Evolutionary conservation across 2,888 invertebrate species (phyloP).

Genomic region (Hirtodrosophila cameraria): DNA sequence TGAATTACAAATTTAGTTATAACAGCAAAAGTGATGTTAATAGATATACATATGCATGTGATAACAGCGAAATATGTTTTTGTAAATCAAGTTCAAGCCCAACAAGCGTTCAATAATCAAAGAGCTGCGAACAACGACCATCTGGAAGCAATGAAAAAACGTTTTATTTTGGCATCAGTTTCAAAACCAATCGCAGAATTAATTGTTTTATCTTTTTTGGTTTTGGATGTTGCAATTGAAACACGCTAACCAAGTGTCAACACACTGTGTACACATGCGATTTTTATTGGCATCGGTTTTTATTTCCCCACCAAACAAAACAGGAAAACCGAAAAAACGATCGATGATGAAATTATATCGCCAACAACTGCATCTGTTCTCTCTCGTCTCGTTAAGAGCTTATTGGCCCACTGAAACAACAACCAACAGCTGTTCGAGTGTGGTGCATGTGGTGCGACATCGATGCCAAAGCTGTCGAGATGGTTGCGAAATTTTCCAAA

Average conservation of each 20-base stretch:
- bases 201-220: too few relatives aligned
- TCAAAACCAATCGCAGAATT: slow-evolving; percentile 25
- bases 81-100: slow-evolving; percentile 39
- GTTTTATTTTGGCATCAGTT: slow-evolving; percentile 1
- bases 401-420: slow-evolving; percentile 41
- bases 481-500: slow-evolving; percentile 59
- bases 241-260: slow-evolving; percentile 56
- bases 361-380: slow-evolving; percentile 61
- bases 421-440: slow-evolving; percentile 20
- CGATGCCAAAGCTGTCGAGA: slow-evolving; percentile 8
- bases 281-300: slow-evolving; percentile 43
- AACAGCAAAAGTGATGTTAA: too few relatives aligned
- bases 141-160: too few relatives aligned
- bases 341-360: slow-evolving; percentile 53
- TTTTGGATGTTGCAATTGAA: slow-evolving; percentile 43
- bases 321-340: slow-evolving; percentile 40
- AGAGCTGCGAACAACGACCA: not conserved
- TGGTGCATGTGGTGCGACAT: slow-evolving; percentile 25
- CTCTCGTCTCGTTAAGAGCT: slow-evolving; percentile 43
- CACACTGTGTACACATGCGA: slow-evolving; percentile 45
- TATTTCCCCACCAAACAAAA: slow-evolving; percentile 57
- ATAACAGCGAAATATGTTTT: too few relatives aligned
- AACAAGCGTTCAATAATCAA: not conserved
- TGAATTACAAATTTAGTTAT: too few relatives aligned
- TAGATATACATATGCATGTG: too few relatives aligned